Conservation (phyloP, 1,140 invertebrate genomes). For the Tribolium madens region DNA sequence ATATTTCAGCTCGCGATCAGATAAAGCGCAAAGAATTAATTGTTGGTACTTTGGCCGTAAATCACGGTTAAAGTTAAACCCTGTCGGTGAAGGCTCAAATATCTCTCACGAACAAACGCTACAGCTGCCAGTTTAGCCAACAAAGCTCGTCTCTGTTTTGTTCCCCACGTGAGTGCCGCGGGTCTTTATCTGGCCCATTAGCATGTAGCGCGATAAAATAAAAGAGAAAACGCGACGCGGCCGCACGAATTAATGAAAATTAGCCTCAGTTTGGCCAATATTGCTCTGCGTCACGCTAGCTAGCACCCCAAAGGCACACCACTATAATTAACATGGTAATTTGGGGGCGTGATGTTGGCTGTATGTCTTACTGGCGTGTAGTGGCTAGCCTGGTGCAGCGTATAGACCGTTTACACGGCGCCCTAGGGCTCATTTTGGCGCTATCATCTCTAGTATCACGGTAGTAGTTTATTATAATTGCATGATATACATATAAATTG, state of each 20-base stretch:
- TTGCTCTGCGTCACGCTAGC: conserved; percentile 57
- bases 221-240: conserved; percentile 53
- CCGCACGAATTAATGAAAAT: conserved; percentile 57
- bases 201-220: conserved; percentile 44
- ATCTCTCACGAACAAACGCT: conserved; percentile 35
- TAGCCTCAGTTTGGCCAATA: conserved; percentile 57
- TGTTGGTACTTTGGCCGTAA: conserved; percentile 41
- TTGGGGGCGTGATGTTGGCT: conserved; percentile 64
- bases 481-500: conserved; percentile 66
- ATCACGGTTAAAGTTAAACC: conserved; percentile 39
- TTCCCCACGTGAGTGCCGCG: conserved; percentile 25
- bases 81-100: conserved; percentile 36
- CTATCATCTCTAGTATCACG: conserved; percentile 46
- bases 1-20: conserved; percentile 40
- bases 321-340: conserved; percentile 66
- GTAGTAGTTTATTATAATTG: conserved; percentile 59
- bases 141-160: background rate
- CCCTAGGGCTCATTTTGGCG: conserved; percentile 53
- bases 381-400: conserved; percentile 60
- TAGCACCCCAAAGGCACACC: conserved; percentile 52
- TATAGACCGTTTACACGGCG: conserved; percentile 44
- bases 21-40: conserved; percentile 40
- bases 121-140: conserved; percentile 45
- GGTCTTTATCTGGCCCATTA: conserved; percentile 50
- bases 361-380: conserved; percentile 64